Base-by-base conservation (phyloP, 2,113 vertebrate species). In the Sarotherodon lohbergeri region DNA sequence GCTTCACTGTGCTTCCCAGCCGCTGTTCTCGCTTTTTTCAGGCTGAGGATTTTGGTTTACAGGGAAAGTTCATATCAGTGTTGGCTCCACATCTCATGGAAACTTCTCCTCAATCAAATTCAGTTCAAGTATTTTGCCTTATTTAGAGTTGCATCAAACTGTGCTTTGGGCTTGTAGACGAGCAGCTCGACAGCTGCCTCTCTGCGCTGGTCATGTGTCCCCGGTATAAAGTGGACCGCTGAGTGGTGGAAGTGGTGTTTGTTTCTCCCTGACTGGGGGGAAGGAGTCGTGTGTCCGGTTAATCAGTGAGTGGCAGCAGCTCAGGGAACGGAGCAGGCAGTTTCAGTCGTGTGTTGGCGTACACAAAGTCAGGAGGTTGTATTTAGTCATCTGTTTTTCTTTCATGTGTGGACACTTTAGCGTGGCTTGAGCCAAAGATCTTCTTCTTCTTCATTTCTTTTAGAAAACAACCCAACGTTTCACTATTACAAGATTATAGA, bases 341-440 rank as follows among this genome's bases (percentile, higher is more conserved):
- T 88, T 91, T 86, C 71, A 84, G 81, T 78, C 5, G 6, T 66
- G 55, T 48, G 83, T 88, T 66, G 39, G 78, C 27, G 59, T 66
- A 56, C 66, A 48, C 73, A 11, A 32, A 59, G 84, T 90, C 71
- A 39, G 81, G 80, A 90, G 90, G 89, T 90, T 71, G 85, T 89
- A 80, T 78, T 90, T 86, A 84, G 79, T 85, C 16, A 61, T 91
- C 66, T 86, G 79, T 93, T 76, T 89, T 73, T 91, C 80, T 90
- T 78, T 92, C 73, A 39, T 91, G 87, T 61, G 86, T 87, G 88
- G 88, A 90, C 88, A 84, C 93, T 88, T 94, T 90, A 85, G 92
- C 27, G 86, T 95, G 96, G 96, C 95, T 95, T 27, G 88, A 97
- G 94, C 96, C 96, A 97, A 97, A 97, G 96, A 97, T 92, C 68